phyloP scores from a whole-genome alignment of 2,888 invertebrate species.

The Dolomedes plantarius region DNA sequence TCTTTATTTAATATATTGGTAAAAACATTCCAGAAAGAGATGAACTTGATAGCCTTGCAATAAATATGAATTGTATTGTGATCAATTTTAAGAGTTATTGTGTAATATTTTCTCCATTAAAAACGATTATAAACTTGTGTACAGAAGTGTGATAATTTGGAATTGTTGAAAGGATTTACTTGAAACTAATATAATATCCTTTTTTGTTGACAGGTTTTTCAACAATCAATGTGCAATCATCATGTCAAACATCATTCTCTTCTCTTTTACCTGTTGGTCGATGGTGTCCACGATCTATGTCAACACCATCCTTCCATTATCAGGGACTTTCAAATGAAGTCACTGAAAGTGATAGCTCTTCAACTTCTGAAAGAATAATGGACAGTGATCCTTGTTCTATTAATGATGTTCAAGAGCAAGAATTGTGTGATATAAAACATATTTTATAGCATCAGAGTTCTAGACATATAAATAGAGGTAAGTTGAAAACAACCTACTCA shows the following conservation, averaged over 20 bases:
- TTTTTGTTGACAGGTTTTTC: slow-evolving; percentile 31
- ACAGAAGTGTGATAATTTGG: too few species aligned
- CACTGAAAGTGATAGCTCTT: slow-evolving; percentile 70
- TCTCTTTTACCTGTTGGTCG: slow-evolving; percentile 39
- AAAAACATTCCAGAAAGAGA: too few species aligned
- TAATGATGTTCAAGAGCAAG: slow-evolving; percentile 57
- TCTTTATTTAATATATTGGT: too few species aligned
- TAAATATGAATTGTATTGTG: too few species aligned
- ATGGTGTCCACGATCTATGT: slow-evolving; percentile 62
- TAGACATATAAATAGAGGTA: not conserved
- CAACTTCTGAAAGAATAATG: slow-evolving; percentile 67
- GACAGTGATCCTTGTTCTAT: slow-evolving; percentile 59
- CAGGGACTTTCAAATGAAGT: slow-evolving; percentile 67
- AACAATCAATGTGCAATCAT: slow-evolving; percentile 64
- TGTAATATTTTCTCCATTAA: too few species aligned
- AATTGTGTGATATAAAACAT: slow-evolving; percentile 69
- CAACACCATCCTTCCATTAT: slow-evolving; percentile 59
- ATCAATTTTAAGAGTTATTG: too few species aligned
- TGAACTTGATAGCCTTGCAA: too few species aligned
- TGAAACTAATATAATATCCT: too few species aligned
- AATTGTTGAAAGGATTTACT: too few species aligned
- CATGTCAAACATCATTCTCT: slow-evolving; percentile 62
- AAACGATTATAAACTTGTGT: too few species aligned
- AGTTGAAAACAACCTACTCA: too few species aligned
- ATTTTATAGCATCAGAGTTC: slow-evolving; percentile 55